Evolutionary conservation across 2,797 vertebrate species (phyloP).

Genomic region (Muraenolepis orangiensis): DNA sequence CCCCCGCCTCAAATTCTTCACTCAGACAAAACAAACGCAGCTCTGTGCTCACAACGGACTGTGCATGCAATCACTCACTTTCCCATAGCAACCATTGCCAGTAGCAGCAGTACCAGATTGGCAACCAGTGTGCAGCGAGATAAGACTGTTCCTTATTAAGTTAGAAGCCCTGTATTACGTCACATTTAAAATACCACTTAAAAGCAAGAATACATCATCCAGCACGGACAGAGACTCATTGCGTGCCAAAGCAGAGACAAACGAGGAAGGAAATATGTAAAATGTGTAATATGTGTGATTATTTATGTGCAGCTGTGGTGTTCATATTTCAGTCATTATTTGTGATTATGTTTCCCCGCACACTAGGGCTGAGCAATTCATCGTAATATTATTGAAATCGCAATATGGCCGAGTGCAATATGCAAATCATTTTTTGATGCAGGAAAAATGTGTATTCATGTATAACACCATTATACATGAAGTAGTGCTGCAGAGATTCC

Average conservation of each 20-base stretch:
- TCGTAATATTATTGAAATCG: no score
- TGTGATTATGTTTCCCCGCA: background rate
- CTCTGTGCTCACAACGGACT: slow-evolving; percentile 22
- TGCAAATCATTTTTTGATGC: no score
- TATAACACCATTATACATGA: no score
- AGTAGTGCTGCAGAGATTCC: no score
- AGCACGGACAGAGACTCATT: slow-evolving; percentile 4
- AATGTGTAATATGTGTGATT: background rate
- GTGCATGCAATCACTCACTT: slow-evolving; percentile 36
- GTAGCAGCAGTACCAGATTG: slow-evolving; percentile 9
- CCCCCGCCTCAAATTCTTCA: slow-evolving; percentile 17
- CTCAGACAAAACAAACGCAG: slow-evolving; percentile 39
- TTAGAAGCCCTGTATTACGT: background rate
- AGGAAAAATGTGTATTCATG: no score
- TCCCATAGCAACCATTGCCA: slow-evolving; percentile 35
- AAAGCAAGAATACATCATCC: background rate
- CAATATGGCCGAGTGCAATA: no score
- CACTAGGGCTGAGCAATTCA: no score
- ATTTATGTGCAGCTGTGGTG: background rate
- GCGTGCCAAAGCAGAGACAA: background rate
- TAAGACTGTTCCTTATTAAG: slow-evolving; percentile 12
- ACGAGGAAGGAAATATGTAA: background rate
- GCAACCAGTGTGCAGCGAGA: slow-evolving; percentile 16
- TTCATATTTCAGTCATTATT: background rate
- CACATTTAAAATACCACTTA: background rate